phyloP scores from a whole-genome alignment of 2,888 invertebrate species.

The Calliphora vomitoria region DNA sequence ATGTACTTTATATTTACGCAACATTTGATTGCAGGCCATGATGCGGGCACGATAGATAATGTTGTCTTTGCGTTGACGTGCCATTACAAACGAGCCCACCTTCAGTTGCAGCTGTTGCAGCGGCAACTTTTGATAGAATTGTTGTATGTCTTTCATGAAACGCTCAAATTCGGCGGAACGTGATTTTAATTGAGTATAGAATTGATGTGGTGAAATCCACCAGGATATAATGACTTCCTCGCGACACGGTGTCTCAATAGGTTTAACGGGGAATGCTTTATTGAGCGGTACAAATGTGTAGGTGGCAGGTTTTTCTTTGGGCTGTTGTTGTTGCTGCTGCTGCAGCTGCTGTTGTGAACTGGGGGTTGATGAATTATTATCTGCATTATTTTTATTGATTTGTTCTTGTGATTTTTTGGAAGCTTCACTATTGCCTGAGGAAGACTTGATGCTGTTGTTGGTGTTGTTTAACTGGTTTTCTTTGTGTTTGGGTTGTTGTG shows the following conservation, averaged over 20 bases:
- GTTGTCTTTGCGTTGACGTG: slow-evolving; percentile 89
- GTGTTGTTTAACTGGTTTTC: slow-evolving; percentile 46
- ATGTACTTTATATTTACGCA: slow-evolving; percentile 88
- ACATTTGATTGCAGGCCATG: slow-evolving; percentile 86
- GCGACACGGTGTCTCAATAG: slow-evolving; percentile 85
- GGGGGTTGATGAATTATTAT: slow-evolving; percentile 13
- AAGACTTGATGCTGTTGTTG: slow-evolving; percentile 72
- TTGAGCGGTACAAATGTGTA: slow-evolving; percentile 85
- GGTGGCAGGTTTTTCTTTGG: slow-evolving; percentile 29
- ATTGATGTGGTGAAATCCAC: slow-evolving; percentile 90
- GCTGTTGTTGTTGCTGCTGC: slow-evolving; percentile 22
- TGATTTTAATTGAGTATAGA: slow-evolving; percentile 87
- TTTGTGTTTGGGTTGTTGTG: slow-evolving; percentile 77
- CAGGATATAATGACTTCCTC: slow-evolving; percentile 89
- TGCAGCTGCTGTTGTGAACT: slow-evolving; percentile 2
- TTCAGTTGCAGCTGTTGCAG: slow-evolving; percentile 83
- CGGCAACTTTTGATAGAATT: slow-evolving; percentile 86
- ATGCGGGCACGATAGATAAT: slow-evolving; percentile 90
- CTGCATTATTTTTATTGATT: slow-evolving; percentile 42
- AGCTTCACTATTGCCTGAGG: slow-evolving; percentile 39
- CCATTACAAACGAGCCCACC: slow-evolving; percentile 88
- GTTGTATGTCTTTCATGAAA: slow-evolving; percentile 90
- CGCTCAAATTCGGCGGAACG: slow-evolving; percentile 86
- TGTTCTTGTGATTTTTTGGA: slow-evolving; percentile 77
- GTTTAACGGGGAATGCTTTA: slow-evolving; percentile 85